Conservation (phyloP, 2,888 invertebrate genomes). For the Podotricha telesiphe region DNA sequence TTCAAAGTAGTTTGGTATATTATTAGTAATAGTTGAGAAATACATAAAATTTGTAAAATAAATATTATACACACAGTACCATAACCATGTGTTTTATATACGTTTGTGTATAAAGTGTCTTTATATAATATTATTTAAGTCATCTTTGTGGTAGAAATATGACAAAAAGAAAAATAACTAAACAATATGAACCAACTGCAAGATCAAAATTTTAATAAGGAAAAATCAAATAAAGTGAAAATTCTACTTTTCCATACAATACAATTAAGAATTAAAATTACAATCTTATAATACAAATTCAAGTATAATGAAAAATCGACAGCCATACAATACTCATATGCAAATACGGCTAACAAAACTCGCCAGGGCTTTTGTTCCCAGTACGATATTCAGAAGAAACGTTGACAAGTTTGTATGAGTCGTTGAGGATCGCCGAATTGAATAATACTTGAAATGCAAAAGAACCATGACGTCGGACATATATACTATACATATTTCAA, state of each 20-base stretch:
- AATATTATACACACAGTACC: too few relatives aligned
- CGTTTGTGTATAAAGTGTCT: too few relatives aligned
- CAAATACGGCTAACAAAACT: neutral
- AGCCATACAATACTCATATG: neutral
- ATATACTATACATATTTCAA: slow-evolving; percentile 9
- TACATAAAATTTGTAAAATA: too few relatives aligned
- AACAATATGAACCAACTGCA: neutral
- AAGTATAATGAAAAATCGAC: neutral
- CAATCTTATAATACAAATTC: neutral
- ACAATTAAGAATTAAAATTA: slow-evolving; percentile 2
- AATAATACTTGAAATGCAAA: slow-evolving; percentile 11
- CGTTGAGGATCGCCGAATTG: neutral
- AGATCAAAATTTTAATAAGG: too few relatives aligned
- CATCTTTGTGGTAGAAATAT: too few relatives aligned
- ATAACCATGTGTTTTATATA: too few relatives aligned
- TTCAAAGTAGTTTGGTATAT: too few relatives aligned
- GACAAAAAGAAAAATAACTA: too few relatives aligned
- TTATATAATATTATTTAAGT: too few relatives aligned
- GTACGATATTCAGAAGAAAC: slow-evolving; percentile 18
- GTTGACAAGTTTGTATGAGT: slow-evolving; percentile 1
- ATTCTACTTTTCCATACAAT: neutral
- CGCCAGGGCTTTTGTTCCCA: neutral
- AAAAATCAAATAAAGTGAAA: too few relatives aligned
- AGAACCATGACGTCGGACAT: neutral
- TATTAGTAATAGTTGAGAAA: too few relatives aligned